Conservation (phyloP, 2,113 vertebrate genomes). For the Catharus minimus region DNA sequence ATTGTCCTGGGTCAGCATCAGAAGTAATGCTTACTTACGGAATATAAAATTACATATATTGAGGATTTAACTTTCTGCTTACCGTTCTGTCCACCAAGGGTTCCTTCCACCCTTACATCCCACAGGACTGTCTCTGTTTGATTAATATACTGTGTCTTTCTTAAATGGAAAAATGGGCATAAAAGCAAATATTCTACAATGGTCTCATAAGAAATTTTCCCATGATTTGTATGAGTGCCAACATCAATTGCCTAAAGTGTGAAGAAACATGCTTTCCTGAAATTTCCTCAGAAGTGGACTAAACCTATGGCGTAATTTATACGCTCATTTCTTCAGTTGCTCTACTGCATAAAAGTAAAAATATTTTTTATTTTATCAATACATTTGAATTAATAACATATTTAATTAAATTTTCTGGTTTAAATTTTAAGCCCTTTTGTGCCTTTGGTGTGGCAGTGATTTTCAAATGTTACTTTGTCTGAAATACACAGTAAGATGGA, state of each 20-base stretch:
- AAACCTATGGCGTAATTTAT: neutral
- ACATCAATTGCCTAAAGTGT: neutral
- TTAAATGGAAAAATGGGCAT: neutral
- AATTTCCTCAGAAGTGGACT: neutral
- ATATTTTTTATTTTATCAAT: neutral
- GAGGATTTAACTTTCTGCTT: neutral
- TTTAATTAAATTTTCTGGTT: conserved; percentile 16
- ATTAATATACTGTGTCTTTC: neutral
- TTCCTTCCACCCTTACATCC: neutral
- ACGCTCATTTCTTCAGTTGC: neutral
- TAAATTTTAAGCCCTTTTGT: conserved; percentile 8
- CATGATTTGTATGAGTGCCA: neutral
- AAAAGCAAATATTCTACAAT: neutral
- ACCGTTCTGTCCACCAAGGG: neutral
- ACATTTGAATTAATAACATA: conserved; percentile 2
- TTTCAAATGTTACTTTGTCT: conserved; percentile 21
- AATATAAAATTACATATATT: neutral
- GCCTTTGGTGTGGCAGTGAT: neutral
- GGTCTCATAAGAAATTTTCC: neutral
- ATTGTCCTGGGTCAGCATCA: neutral
- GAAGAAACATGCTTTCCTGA: neutral
- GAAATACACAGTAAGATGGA: conserved; percentile 16
- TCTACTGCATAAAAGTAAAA: neutral
- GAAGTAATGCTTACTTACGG: neutral
- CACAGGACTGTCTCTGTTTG: neutral